These are phyloP conservation scores for Lonchura striata DNA, from an alignment of 2,113 vertebrate species.

Conservation along the genomic window DNA sequence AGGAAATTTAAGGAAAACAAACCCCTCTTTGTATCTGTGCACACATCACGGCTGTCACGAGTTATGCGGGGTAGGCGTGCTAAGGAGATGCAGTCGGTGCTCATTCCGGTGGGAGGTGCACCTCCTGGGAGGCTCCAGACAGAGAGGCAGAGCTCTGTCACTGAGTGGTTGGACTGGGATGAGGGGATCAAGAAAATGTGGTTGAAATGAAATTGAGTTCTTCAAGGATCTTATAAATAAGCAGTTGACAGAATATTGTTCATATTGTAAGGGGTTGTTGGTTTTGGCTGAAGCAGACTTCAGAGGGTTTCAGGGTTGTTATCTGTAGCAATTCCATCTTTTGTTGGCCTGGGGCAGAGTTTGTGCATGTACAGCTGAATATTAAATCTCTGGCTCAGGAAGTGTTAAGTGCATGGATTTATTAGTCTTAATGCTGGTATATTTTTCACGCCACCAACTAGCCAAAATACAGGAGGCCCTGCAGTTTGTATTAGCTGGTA, in stretches of 20 bases:
- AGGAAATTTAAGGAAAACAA: constrained; percentile 31
- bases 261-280: background rate
- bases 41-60: constrained; percentile 18
- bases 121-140: background rate
- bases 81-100: background rate
- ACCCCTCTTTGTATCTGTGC: background rate
- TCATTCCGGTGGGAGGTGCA: background rate
- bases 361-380: background rate
- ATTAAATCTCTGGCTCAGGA: background rate
- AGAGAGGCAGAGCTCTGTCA: accelerated
- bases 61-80: background rate
- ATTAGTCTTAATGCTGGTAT: background rate
- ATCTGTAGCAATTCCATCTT: background rate
- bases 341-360: background rate
- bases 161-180: accelerated
- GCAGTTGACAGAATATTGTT: background rate
- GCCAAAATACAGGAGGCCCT: background rate
- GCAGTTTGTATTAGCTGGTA: background rate
- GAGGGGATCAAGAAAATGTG: background rate
- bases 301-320: background rate
- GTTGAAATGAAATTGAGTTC: background rate
- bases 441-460: background rate
- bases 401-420: background rate
- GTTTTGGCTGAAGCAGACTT: background rate
- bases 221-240: background rate